Evolutionary conservation across 2,113 vertebrate species (phyloP), one percentile per base, ranked within the genome.

Genomic region (Sinosuthora webbiana): DNA sequence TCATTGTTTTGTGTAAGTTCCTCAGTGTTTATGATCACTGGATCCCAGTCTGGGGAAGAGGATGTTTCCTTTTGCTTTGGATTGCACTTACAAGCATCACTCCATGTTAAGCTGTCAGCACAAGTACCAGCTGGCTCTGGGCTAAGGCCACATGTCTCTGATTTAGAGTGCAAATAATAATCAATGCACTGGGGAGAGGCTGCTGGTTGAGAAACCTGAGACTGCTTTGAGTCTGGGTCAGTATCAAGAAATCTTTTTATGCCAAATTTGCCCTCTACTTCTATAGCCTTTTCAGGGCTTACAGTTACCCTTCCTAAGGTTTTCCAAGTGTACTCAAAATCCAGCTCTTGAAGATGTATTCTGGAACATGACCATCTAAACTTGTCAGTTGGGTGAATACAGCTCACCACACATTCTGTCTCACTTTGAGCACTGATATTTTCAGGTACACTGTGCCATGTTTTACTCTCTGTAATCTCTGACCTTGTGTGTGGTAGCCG

Each of bases 381-480:
- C 63, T 87, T 96, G 56, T 91, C 85, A 65, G 60, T 21, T 11
- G 71, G 63, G 37, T 28, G 57, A 81, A 73, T 28, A 64, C 25
- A 60, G n/a, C 62, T 83, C 59, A 41, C 83, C 35, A 62, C 31
- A 37, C 33, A 25, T n/a, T 89, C 96, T 80, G 24, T 45, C 47
- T 62, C 62, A 10, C 65, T 76, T 37, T 89, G 82, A 44, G 81
- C 62, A 81, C 76, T 95, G 79, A 96, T 94, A 35, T 97, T 97
- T 93, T 92, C 97, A 81, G 97, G 97, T 42, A 90, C 44, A 12
- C 97, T 98, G 25, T 71, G 95, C 91, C 95, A 96, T 42, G 78
- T 55, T 79, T 93, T 97, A 67, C 87, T 42, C 53, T 79, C 79
- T 76, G 73, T 47, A 33, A 74, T 78, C 83, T 91, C 87, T 86